phyloP scores from a whole-genome alignment of 2,113 vertebrate genomes.

The Apistogramma diplotaenia region DNA sequence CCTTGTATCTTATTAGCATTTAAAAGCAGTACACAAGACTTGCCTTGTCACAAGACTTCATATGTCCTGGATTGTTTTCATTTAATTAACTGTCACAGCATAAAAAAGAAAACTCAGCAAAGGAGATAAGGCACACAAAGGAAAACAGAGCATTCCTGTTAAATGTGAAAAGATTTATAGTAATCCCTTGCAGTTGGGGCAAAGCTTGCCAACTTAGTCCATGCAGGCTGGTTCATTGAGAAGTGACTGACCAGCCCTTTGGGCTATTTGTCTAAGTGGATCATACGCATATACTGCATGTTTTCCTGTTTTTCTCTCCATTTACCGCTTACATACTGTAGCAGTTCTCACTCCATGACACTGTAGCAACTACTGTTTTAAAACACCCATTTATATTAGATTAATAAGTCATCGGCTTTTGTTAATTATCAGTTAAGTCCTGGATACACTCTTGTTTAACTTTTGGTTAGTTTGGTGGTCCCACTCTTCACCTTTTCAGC shows the following conservation, averaged over 20 bases:
- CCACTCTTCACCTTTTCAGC: not conserved
- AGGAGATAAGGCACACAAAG: not conserved
- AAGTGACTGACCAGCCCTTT: conserved; percentile 22
- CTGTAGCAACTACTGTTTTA: not conserved
- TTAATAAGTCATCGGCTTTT: not conserved
- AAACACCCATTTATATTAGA: not conserved
- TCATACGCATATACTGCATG: conserved; percentile 29
- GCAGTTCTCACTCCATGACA: not conserved
- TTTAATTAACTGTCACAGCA: not conserved
- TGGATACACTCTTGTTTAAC: not conserved
- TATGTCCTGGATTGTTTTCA: not conserved
- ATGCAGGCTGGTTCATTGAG: conserved; percentile 15
- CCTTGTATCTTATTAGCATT: not conserved
- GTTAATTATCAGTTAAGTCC: not conserved
- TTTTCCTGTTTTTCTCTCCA: not conserved
- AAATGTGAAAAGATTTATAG: conserved; percentile 13
- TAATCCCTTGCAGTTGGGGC: conserved; percentile 17
- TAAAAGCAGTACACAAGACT: not conserved
- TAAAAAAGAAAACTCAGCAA: not conserved
- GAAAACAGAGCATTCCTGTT: conserved; percentile 10
- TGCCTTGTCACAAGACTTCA: not conserved
- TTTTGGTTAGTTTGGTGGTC: not conserved
- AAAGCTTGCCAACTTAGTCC: conserved; percentile 19
- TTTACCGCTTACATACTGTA: no score
- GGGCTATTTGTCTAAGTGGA: conserved; percentile 28